Evolutionary conservation across 2,888 invertebrate genomes (phyloP).

Genomic region (Torymus tubicola): DNA sequence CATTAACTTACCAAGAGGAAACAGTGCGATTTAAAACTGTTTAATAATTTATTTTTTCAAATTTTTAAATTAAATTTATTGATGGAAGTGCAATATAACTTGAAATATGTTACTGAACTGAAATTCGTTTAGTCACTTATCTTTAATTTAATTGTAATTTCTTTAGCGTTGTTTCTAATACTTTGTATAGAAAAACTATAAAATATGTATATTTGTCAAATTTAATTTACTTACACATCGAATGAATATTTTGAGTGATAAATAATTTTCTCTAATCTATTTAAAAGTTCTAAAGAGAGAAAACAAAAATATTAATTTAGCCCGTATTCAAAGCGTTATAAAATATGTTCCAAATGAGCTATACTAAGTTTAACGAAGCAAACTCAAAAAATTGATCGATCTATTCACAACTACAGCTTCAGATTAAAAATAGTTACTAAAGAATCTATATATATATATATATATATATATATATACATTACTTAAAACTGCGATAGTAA

Average conservation of each 20-base stretch:
- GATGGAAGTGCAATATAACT: not conserved
- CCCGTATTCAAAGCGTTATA: not conserved
- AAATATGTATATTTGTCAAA: too few species aligned
- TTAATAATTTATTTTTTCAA: not conserved
- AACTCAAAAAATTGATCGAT: not conserved
- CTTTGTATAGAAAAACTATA: too few species aligned
- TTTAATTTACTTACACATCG: too few species aligned
- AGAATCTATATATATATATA: not conserved
- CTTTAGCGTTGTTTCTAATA: too few species aligned
- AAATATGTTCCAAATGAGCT: not conserved
- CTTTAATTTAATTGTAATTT: not conserved
- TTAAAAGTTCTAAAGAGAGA: too few species aligned
- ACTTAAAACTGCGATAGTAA: not conserved
- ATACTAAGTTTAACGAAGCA: not conserved
- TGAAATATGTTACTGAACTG: too few species aligned
- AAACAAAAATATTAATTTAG: too few species aligned
- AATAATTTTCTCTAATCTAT: too few species aligned
- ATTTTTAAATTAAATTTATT: not conserved
- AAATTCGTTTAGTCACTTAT: not conserved
- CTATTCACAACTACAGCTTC: not conserved
- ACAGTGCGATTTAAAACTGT: not conserved
- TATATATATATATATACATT: too few species aligned
- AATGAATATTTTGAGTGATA: too few species aligned
- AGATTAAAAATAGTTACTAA: conserved; percentile 6
- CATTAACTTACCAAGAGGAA: not conserved